A percentile compares a stretch with the other conserved stretches of the same genome.
Conservation (phyloP, 2,113 vertebrate genomes). For the Engystomops pustulosus region DNA sequence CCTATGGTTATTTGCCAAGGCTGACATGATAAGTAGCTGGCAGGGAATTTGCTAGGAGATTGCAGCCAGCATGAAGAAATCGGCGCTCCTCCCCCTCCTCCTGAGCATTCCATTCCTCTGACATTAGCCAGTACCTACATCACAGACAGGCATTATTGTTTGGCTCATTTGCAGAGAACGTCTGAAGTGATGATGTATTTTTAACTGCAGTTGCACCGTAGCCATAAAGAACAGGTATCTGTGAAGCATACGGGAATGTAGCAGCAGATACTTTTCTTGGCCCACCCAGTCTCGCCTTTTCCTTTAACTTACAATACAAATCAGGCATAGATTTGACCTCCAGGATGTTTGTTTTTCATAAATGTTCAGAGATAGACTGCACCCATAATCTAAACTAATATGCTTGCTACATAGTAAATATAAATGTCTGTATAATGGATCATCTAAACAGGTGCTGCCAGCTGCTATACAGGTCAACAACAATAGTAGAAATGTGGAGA, state of each 20-base stretch:
- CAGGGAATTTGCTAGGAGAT: not conserved
- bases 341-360: not conserved
- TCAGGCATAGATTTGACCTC: not conserved
- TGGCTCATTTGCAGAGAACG: not conserved
- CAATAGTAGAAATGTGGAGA: no score
- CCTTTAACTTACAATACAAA: not conserved
- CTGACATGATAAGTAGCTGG: slow-evolving; percentile 21
- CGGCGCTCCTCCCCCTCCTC: not conserved
- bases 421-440: not conserved
- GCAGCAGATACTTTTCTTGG: not conserved
- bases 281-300: not conserved
- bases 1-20: not conserved
- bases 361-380: not conserved
- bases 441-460: not conserved
- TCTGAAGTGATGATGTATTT: not conserved
- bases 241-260: not conserved
- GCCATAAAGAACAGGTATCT: not conserved
- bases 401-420: no score
- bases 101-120: slow-evolving; percentile 50
- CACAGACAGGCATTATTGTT: not conserved
- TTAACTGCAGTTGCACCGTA: not conserved
- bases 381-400: not conserved
- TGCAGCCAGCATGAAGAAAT: slow-evolving; percentile 5
- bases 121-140: slow-evolving; percentile 32
- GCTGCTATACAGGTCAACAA: no score